phyloP scores from a whole-genome alignment of 2,113 vertebrate species.

The Coptodon bakossiorum region DNA sequence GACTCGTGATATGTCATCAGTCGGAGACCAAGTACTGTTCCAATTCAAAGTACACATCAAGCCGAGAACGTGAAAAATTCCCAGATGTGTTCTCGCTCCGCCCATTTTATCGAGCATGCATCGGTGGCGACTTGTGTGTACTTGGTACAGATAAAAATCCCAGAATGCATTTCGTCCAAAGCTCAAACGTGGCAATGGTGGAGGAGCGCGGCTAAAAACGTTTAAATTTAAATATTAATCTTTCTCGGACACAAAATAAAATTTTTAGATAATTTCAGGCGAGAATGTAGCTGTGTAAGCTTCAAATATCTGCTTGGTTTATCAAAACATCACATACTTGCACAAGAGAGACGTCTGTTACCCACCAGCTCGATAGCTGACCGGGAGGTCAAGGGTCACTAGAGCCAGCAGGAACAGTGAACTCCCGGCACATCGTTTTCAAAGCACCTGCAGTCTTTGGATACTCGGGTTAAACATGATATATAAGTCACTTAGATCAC shows the following conservation, averaged over 20 bases:
- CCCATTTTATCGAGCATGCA: neutral
- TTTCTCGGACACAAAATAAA: neutral
- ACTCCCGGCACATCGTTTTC: neutral
- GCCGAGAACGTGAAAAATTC: neutral
- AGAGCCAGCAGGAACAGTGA: neutral
- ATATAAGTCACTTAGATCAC: neutral
- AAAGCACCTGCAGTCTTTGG: neutral
- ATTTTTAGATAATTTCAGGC: neutral
- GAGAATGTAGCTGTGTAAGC: neutral
- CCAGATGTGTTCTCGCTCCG: neutral
- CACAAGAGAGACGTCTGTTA: neutral
- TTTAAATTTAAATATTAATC: neutral
- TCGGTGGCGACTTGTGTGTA: neutral
- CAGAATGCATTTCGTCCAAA: neutral
- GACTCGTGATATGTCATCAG: neutral
- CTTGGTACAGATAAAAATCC: neutral
- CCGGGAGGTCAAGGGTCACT: neutral
- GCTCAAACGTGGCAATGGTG: neutral
- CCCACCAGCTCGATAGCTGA: neutral
- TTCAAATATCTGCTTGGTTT: neutral
- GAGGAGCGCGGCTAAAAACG: neutral
- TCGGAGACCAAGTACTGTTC: neutral
- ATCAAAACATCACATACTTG: neutral
- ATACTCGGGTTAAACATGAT: neutral
- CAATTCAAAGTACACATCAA: neutral